phyloP scores from a whole-genome alignment of 2,113 vertebrate genomes.

The Pelobates fuscus region DNA sequence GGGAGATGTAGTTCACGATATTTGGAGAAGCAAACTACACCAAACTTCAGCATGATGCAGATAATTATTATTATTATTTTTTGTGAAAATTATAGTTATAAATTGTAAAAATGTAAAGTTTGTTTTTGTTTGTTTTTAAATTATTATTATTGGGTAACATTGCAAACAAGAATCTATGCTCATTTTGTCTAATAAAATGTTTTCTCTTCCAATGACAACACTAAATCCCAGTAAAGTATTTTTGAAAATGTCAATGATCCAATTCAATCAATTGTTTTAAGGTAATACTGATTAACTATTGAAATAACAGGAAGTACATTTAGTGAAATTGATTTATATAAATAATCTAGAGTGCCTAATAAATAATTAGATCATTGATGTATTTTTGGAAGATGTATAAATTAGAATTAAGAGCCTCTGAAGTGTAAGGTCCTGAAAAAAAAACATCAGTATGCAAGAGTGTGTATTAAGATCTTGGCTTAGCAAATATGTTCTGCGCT shows the following conservation, averaged over 20 bases:
- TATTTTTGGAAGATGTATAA: constrained; percentile 32
- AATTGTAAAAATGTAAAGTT: no score
- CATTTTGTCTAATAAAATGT: no score
- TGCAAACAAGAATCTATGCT: no score
- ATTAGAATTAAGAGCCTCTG: constrained; percentile 42
- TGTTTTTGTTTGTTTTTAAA: no score
- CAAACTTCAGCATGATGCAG: no score
- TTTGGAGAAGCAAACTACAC: no score
- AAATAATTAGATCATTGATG: constrained; percentile 42
- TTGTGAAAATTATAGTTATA: no score
- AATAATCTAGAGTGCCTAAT: constrained; percentile 35
- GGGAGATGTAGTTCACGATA: no score
- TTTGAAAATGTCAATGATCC: neutral
- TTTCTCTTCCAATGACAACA: no score
- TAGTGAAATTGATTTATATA: constrained; percentile 31
- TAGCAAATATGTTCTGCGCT: constrained; percentile 9
- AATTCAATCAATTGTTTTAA: neutral
- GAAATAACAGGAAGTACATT: constrained; percentile 38
- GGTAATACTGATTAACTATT: constrained; percentile 27
- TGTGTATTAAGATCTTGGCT: constrained; percentile 31
- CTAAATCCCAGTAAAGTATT: no score
- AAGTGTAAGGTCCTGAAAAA: constrained; percentile 38
- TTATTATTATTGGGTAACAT: no score
- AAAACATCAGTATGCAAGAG: constrained; percentile 28
- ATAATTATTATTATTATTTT: no score